Evolutionary conservation across 1,140 invertebrate species (phyloP).

Genomic region (Tetranychus cinnabarinus): DNA sequence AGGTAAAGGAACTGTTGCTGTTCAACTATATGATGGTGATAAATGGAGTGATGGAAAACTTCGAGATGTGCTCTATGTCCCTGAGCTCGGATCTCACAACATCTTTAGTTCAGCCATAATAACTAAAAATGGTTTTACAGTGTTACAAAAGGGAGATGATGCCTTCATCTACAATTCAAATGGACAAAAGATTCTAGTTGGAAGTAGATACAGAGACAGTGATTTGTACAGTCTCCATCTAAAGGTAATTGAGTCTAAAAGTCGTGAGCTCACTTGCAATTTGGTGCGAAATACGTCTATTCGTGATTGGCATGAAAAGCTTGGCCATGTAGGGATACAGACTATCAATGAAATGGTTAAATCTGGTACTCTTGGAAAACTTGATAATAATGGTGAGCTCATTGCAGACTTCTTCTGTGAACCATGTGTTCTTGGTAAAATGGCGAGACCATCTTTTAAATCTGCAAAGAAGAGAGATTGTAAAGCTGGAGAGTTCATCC

Average conservation of each 20-base stretch:
- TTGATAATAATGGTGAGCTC: neutral
- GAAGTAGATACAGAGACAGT: neutral
- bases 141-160: neutral
- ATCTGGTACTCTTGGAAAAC: neutral
- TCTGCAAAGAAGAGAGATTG: neutral
- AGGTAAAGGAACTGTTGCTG: neutral
- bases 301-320: neutral
- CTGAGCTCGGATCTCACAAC: neutral
- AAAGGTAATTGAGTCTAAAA: neutral
- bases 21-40: neutral
- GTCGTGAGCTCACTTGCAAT: neutral
- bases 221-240: neutral
- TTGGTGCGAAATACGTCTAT: neutral
- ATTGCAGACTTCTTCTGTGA: neutral
- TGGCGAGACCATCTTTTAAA: neutral
- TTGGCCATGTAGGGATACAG: neutral
- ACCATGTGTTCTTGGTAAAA: constrained; percentile 1
- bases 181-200: neutral
- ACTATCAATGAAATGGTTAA: neutral
- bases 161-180: neutral
- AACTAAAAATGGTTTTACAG: neutral
- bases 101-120: neutral
- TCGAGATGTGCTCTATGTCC: neutral
- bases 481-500: neutral
- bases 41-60: neutral